Conservation (phyloP, 2,113 vertebrate species). For the Heterotilapia buettikoferi region DNA sequence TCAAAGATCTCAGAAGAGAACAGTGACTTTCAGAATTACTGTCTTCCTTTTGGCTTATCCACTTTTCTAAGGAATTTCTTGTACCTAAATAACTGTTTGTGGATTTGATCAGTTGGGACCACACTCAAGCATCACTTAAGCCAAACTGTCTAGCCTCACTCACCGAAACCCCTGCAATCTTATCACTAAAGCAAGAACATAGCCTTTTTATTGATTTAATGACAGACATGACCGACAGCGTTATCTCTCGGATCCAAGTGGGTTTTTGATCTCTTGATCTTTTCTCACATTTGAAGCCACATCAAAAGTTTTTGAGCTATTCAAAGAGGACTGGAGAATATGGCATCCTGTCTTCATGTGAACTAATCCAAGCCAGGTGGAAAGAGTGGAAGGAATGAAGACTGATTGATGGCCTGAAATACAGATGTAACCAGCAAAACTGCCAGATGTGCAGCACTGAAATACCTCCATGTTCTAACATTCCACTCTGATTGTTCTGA, state of each 20-base stretch:
- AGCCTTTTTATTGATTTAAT: not conserved
- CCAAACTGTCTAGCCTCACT: not conserved
- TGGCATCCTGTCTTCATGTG: conserved; percentile 15
- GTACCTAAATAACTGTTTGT: conserved; percentile 20
- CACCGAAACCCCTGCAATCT: not conserved
- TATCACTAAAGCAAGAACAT: conserved; percentile 1
- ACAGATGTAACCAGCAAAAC: not conserved
- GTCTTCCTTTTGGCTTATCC: conserved; percentile 35
- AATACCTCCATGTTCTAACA: not conserved
- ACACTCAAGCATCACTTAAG: not conserved
- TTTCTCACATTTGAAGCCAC: conserved; percentile 42
- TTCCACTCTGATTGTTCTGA: not conserved
- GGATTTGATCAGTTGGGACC: conserved; percentile 18
- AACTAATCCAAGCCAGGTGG: conserved; percentile 37
- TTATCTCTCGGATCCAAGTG: conserved; percentile 9
- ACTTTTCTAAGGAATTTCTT: conserved; percentile 10
- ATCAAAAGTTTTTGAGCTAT: conserved; percentile 45
- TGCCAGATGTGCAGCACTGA: not conserved
- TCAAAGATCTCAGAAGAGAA: conserved; percentile 19
- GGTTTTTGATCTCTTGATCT: conserved; percentile 45
- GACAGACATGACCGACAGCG: conserved; percentile 28
- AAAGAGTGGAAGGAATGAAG: conserved; percentile 19
- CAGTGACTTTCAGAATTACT: conserved; percentile 23
- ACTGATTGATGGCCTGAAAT: conserved; percentile 10
- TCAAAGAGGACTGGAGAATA: conserved; percentile 19